Base-by-base conservation (phyloP, 2,888 invertebrate species). In the Drosophila stalkeri region DNA sequence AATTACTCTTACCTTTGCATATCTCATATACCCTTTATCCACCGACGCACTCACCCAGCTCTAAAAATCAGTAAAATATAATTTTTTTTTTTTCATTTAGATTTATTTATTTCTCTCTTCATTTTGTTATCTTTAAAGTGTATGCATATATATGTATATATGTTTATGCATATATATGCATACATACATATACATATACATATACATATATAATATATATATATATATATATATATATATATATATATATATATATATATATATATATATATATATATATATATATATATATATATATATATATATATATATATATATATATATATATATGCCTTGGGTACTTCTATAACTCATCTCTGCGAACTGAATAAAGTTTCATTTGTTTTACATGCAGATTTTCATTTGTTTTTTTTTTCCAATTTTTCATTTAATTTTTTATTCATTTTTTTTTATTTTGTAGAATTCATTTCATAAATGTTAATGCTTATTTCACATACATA, bases 51-150 rank as follows among this genome's bases (percentile, higher is more conserved):
- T 27, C 43, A 18, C 43, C 56, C 56, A 35, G 33, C 23, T 6
- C 27, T 12, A 41, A 55, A 44, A 35, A 7, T 43, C 37, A 27
- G 2, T 37, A 1, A 31, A 16, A 7, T 55, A 16, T 55, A 62
- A 64, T 65, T 70, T 74, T 44, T 65, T 70, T 74, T 44, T 64
- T 76, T 76, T 83, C 85, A 74, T 80, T 87, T 81, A 79, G 77
- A 80, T 83, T 84, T 80, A 85, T 83, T 87, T 72, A 74, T 69
- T 77, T 79, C 52, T 76, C 73, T 69, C 72, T 80, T 72, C 62
- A 85, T 79, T 68, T 63, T 66, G 64, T 43, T 62, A 51, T 67
- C 43, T 63, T 61, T 76, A 64, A 59, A 59, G 62, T 62, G 23
- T 72, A 60, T 59, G 72, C 72, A 43, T 51, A 43, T 54, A 57